Evolutionary conservation across 2,888 invertebrate species (phyloP), one percentile per base, ranked within the genome.

Genomic region (Agrochola lychnidis): DNA sequence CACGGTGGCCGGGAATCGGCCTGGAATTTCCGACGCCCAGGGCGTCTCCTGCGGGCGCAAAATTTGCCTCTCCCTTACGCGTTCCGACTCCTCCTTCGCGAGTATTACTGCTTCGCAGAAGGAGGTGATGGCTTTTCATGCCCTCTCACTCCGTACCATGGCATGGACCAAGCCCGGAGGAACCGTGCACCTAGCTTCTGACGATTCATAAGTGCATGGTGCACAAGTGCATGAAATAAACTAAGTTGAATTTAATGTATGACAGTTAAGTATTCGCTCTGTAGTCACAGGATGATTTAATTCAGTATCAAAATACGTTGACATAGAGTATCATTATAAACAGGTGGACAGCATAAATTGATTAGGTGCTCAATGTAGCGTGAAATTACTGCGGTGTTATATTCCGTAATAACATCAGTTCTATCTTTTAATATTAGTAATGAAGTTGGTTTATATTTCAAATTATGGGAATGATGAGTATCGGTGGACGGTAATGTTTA

Each of bases 311-410:
- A n/a, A 53, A 56, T n/a, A 51, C n/a, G 3, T 12, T 14, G 9
- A n/a, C 7, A 22, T 56, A 30, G 30, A 25, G 48, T 56, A 70
- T 57, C 36, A 40, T 40, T 78, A n/a, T 53, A 40, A 66, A 59
- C 90, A 89, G 89, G 87, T 88, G 90, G 57, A 40, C 67, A 76
- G 42, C 36, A 14, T 62, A 83, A 87, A 85, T 87, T 89, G 87
- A 89, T 89, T 79, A 66, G 70, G 79, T n/a, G 78, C 7, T 76
- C 81, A 88, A 89, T 89, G 88, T 86, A 71, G 84, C 89, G 89
- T 87, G 70, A 90, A 90, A 91, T 90, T 83, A 81, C 30, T 40
- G 71, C 19, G 56, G 68, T 67, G 45, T 70, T 45, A 45, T n/a
- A 57, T 64, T 73, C 25, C 5, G 10, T 66, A 59, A 67, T 57